Evolutionary conservation across 2,797 vertebrate species (phyloP), one percentile per base, ranked within the genome.

Genomic region (Gobionotothen gibberifrons): DNA sequence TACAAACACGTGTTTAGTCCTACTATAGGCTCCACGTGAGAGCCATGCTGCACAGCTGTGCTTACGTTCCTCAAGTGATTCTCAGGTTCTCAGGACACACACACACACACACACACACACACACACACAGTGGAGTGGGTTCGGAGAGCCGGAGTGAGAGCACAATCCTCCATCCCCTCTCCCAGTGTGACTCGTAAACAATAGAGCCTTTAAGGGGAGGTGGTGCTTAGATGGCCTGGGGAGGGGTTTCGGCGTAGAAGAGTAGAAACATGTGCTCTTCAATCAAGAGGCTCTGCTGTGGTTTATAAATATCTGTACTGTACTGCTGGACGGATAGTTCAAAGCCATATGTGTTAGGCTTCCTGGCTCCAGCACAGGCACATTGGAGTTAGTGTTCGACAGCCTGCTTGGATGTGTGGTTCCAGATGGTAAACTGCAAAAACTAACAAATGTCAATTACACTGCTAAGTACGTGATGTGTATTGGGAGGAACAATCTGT

Each of bases 191-290:
- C 81, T 85, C 65, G 65, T 87, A 88, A 90, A 91, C 91, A 92
- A 91, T 88, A 89, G 85, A 17, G 74, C 84, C 89, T 90, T 90
- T 87, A 90, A 89, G 83, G 79, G 85, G 87, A 82, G 85, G 87
- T 53, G 80, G 78, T 70, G 86, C 85, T 65, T 84, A 13, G 74
- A 51, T 49, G 36, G 76, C 60, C 39, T 57, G 79, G 65, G 90
- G 84, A 85, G 88, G 85, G 80, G 78, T 70, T 74, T 88, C 49
- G 9, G 62, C 13, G n/a, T 76, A 74, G 68, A 82, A 89, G 92
- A 93, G 90, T 83, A 92, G 85, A 94, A 95, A 93, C 93, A 94
- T 93, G 92, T 94, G 93, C 89, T 90, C 84, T 71, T 92, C 91
- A 89, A 92, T 92, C 89, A 90, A 90, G 89, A 86, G 87, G 86